Base-by-base conservation (phyloP, 2,888 invertebrate genomes). In the Amphimallon solstitiale region DNA sequence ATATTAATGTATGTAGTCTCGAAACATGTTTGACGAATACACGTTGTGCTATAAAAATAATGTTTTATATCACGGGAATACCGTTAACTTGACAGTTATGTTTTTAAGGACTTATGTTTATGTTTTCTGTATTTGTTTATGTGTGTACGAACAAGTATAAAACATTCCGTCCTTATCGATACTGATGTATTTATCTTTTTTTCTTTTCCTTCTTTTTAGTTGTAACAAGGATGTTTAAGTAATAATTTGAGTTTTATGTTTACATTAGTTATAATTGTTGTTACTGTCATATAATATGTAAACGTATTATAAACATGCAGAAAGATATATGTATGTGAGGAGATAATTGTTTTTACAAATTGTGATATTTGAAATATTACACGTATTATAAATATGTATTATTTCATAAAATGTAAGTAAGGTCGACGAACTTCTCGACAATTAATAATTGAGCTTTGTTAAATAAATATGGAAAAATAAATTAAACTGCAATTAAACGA, bases 71-170 rank as follows among this genome's bases (percentile, higher is more conserved):
- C 43, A 38, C 17, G 34, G 10, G 4, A 29, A 29, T 59, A 59
- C 56, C 56, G 56, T 59, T 59, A 59, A 59, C 43, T 21, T 59
- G 56, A 59, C 56, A 59, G 56, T 59, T 59, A 59, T 40, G 56
- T 59, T 59, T 43, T 59, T 59, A 59, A 59, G 43, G 17, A 59
- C 56, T 43, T 43, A 51, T 51, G 51, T 51, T 17, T 29, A 29
- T 29, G 29, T 5, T 29, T 29, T 29, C 29, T 35, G 51, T 51
- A 35, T 14, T 51, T 51, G 35, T 51, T 51, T 51, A 35, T 51
- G 10, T 19, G 34, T 35, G 37, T 14, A 14, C 35, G 29, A 1
- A 29, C 23, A 49, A 14, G 48, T 49, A 49, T 48, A 48, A 23
- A 48, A 23, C 48, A 48, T 48, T 48, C 23, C 48, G n/a, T 23